Base-by-base conservation (phyloP, 2,113 vertebrate genomes). In the Tragelaphus strepsiceros region DNA sequence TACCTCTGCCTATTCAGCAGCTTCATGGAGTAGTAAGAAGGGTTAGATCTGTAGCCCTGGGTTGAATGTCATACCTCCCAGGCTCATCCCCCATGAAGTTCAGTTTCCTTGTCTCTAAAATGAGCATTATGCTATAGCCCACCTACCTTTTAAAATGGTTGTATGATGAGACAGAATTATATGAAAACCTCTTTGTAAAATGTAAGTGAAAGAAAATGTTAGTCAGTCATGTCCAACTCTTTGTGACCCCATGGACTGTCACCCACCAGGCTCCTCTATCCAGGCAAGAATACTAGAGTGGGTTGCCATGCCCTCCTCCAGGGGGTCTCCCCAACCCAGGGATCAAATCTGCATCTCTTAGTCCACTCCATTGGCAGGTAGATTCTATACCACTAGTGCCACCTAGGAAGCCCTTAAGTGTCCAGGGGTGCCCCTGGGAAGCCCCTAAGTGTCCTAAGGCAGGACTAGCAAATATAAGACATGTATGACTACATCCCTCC, bases 51-150 rank as follows among this genome's bases (percentile, higher is more conserved):
- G 7, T 90, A 96, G 9, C 43, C n/a, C 56, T 56, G n/a, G n/a
- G 4, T 24, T 64, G 30, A 89, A 56, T 71, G 89, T 32, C 74
- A 35, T 39, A 88, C 39, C 13, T 78, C 39, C n/a, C 12, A 86
- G 82, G 39, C 24, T 74, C 6, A 94, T 96, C 7, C 10, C 80
- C 28, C 49, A 17, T 84, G 83, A 93, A 67, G 35, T 74, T 96
- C 26, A 56, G 59, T 91, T 94, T 82, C n/a, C 59, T 92, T 94
- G 51, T 88, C 58, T 97, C 49, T 88, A 59, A 85, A 92, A 94
- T 35, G 32, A 12, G 92, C 8, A 35, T 64, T 35, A 86, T 91
- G 35, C 32, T 46, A 32, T 39, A 95, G 39, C 43, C 22, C 11
- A 64, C 11, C 2, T 94, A 91, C 78, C 7, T 86, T 97, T 28